Percentiles rank a stretch among this genome's conserved stretches.
Evolutionary conservation across 1,140 invertebrate genomes (phyloP).

Genomic region (Cardiocondyla obscurior): DNA sequence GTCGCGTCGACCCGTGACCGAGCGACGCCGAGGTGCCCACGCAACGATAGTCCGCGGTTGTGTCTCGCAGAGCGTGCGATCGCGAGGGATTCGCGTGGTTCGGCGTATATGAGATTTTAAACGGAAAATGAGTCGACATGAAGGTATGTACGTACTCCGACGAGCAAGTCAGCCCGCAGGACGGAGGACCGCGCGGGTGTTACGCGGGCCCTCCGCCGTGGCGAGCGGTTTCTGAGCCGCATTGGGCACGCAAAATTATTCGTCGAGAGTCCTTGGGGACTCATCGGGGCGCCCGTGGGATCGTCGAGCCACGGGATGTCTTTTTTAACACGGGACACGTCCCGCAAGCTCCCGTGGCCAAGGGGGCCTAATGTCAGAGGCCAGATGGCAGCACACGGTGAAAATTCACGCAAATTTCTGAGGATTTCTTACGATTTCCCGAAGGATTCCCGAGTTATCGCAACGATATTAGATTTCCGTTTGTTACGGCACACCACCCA

Average conservation of each 20-base stretch:
- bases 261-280: constrained; percentile 29
- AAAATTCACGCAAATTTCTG: constrained; percentile 72
- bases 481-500: neutral
- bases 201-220: constrained; percentile 2
- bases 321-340: constrained; percentile 60
- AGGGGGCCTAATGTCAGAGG: constrained; percentile 78
- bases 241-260: neutral
- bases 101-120: constrained; percentile 85
- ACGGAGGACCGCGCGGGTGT: neutral
- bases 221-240: neutral
- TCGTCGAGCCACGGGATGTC: constrained; percentile 27
- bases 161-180: constrained; percentile 60
- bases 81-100: constrained; percentile 82
- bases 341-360: constrained; percentile 51
- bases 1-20: constrained; percentile 73
- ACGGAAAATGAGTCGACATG: constrained; percentile 92
- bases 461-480: neutral
- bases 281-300: constrained; percentile 33
- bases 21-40: constrained; percentile 55
- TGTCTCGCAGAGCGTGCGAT: constrained; percentile 82
- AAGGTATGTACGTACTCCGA: constrained; percentile 86
- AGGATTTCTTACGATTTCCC: constrained; percentile 59
- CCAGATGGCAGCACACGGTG: constrained; percentile 81
- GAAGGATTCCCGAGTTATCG: constrained; percentile 56
- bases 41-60: constrained; percentile 52